phyloP scores from a whole-genome alignment of 1,140 invertebrate genomes.

The Marisa cornuarietis region DNA sequence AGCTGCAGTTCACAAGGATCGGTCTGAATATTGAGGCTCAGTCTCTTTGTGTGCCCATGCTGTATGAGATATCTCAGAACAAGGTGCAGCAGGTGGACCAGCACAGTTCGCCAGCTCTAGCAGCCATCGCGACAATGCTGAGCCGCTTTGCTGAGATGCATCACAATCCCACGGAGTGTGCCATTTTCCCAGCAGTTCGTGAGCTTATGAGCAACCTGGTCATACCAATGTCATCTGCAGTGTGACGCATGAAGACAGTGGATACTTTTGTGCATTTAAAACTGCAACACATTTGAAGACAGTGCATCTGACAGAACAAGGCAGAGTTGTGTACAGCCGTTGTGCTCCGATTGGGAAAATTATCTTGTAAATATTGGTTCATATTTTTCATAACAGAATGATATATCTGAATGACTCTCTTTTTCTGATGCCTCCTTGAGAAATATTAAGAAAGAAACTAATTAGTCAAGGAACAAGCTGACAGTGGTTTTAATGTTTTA shows the following conservation, averaged over 20 bases:
- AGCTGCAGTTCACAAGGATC: conserved; percentile 86
- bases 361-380: no score
- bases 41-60: conserved; percentile 84
- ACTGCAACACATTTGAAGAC: no score
- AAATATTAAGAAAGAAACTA: no score
- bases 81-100: conserved; percentile 84
- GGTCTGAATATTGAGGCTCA: conserved; percentile 73
- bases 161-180: conserved; percentile 78
- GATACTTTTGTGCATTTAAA: no score
- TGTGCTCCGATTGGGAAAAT: no score
- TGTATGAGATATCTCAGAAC: conserved; percentile 88
- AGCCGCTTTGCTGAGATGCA: conserved; percentile 76
- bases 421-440: no score
- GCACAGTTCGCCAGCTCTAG: conserved; percentile 57
- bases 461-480: no score
- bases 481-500: no score
- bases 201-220: conserved; percentile 83
- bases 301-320: no score
- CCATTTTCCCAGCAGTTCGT: conserved; percentile 86
- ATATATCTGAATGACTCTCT: no score
- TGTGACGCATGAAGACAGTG: not conserved
- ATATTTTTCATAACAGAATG: no score
- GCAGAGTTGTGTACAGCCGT: no score
- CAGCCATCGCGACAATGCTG: conserved; percentile 74
- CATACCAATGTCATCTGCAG: conserved; percentile 43